Base-by-base conservation (phyloP, 2,797 vertebrate species). In the Gouania willdenowi region DNA sequence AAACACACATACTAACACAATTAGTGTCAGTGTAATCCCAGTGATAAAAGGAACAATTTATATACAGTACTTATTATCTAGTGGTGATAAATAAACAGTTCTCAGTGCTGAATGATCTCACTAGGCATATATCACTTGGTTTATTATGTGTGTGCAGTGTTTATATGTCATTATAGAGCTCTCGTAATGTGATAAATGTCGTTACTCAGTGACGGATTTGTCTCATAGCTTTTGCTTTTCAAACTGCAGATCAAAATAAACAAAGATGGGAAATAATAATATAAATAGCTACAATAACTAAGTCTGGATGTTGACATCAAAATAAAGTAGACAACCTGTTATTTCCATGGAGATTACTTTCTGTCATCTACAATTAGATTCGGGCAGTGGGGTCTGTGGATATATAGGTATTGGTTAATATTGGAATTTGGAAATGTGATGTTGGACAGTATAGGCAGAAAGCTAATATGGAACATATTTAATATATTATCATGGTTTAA, bases 81-180 rank as follows among this genome's bases (percentile, higher is more conserved):
- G 17, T 38, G 21, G 41, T 57, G 41, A 71, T 55, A 37, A 61
- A 73, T 60, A 70, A 67, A 54, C 39, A 38, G n/a, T n/a, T n/a
- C n/a, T 26, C 1, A 0, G 10, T 30, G 40, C 33, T 42, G 55
- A 53, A 51, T 58, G 42, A 66, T 33, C 49, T 63, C 19, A 62
- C 37, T 24, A 29, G 17, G 23, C 35, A 49, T 62, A 29, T 14
- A 58, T 63, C 50, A 49, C 8, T 40, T 47, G 17, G 46, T 36
- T 51, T 47, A 54, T 66, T 46, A 41, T 60, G 26, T 30, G 15
- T 26, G 45, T 31, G 30, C 36, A 23, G 7, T 49, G 28, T 71
- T 58, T 37, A 52, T 43, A 9, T 57, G 43, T 56, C 40, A 45
- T 60, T 29, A 49, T 34, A 26, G 16, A 18, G 7, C 40, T 63